These are phyloP conservation scores for Periophthalmus magnuspinnatus DNA, from an alignment of 2,797 vertebrate genomes.

Conservation along the genomic window DNA sequence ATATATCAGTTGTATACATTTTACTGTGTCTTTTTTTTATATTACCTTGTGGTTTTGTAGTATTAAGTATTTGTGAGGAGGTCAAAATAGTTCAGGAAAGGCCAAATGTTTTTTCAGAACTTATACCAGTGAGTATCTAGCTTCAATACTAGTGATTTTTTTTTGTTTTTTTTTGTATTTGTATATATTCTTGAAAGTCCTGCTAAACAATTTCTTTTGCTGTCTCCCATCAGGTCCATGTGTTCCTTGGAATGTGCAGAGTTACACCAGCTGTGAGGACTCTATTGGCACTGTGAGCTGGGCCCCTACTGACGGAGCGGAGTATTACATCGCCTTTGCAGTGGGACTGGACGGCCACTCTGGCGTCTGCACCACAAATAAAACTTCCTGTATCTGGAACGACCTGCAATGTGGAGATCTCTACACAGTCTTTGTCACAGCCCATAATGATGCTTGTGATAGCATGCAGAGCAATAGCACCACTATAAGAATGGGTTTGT, in stretches of 20 bases:
- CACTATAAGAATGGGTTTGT: slow-evolving; percentile 70
- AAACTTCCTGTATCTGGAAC: slow-evolving; percentile 66
- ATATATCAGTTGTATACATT: too few species aligned
- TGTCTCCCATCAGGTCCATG: slow-evolving; percentile 70
- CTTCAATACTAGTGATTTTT: too few species aligned
- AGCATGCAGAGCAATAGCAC: slow-evolving; percentile 72
- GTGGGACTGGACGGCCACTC: slow-evolving; percentile 51
- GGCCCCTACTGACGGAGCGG: slow-evolving; percentile 67
- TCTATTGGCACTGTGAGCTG: slow-evolving; percentile 68
- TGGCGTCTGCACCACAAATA: slow-evolving; percentile 61
- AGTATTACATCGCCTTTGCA: slow-evolving; percentile 73
- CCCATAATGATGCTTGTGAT: slow-evolving; percentile 64
- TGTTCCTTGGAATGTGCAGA: slow-evolving; percentile 56
- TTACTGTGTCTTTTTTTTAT: too few species aligned
- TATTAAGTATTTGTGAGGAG: too few species aligned
- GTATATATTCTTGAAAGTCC: neutral
- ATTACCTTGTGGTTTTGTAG: too few species aligned
- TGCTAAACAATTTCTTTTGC: neutral
- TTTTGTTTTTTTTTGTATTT: neutral
- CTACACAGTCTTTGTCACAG: slow-evolving; percentile 68
- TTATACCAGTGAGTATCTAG: too few species aligned
- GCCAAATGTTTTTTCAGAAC: too few species aligned
- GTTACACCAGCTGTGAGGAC: slow-evolving; percentile 66
- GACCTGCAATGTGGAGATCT: slow-evolving; percentile 75
- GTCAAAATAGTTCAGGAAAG: too few species aligned